These are phyloP conservation scores for Centruroides sculpturatus DNA, from an alignment of 1,140 invertebrate species.

Conservation along the genomic window DNA sequence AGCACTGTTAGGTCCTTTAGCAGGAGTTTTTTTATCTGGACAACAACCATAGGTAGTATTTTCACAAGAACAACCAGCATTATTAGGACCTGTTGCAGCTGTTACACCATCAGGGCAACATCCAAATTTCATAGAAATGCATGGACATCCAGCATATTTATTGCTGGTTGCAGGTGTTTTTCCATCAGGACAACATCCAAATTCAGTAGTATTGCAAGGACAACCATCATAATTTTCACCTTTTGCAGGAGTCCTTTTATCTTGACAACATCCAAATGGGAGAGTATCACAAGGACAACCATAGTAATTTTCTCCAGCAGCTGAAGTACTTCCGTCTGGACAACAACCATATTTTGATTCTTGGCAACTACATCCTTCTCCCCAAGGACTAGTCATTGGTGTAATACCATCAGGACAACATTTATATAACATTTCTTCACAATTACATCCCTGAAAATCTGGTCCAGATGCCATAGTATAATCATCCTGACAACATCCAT, in stretches of 20 bases:
- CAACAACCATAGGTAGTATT: constrained; percentile 65
- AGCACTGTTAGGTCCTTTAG: constrained; percentile 50
- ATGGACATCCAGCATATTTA: constrained; percentile 25
- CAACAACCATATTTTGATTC: constrained; percentile 32
- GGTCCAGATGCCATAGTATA: constrained; percentile 32
- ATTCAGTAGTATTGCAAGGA: constrained; percentile 24
- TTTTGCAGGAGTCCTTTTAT: constrained; percentile 60
- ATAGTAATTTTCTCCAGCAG: constrained; percentile 58
- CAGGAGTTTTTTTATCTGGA: constrained; percentile 51
- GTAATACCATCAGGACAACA: constrained; percentile 34
- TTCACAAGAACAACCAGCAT: constrained; percentile 71
- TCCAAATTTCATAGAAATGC: constrained; percentile 38
- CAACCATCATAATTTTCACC: constrained; percentile 29
- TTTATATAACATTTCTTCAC: constrained; percentile 30
- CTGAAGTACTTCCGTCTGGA: constrained; percentile 43
- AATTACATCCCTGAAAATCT: constrained; percentile 22
- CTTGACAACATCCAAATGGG: constrained; percentile 62
- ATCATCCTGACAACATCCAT: constrained; percentile 63
- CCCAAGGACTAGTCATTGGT: constrained; percentile 61
- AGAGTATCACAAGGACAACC: constrained; percentile 42
- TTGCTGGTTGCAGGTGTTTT: constrained; percentile 47
- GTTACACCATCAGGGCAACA: constrained; percentile 69
- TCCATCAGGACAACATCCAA: constrained; percentile 85
- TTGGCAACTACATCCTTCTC: constrained; percentile 64
- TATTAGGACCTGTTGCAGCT: constrained; percentile 45